Evolutionary conservation across 2,113 vertebrate species (phyloP).

Genomic region (Sylvia atricapilla): DNA sequence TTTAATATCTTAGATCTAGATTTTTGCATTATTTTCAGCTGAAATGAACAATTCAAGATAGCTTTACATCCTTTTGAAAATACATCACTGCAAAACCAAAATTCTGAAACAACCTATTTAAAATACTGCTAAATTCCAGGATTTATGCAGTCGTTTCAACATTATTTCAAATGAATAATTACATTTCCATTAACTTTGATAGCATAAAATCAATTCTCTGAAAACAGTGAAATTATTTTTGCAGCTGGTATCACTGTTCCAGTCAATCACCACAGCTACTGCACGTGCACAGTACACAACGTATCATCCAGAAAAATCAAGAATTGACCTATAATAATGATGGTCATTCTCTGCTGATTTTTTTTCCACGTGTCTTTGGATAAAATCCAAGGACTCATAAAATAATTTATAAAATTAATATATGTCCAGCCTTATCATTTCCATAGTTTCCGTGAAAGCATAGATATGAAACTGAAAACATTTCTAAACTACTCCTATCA

Average conservation of each 20-base stretch:
- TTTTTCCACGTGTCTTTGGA: not conserved
- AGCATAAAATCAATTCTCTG: not conserved
- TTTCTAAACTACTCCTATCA: not conserved
- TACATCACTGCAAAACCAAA: not conserved
- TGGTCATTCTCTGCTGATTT: not conserved
- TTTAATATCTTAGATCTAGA: not conserved
- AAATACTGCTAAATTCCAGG: not conserved
- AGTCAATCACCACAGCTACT: not conserved
- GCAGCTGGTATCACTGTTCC: not conserved
- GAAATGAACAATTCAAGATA: not conserved
- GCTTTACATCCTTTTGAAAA: not conserved
- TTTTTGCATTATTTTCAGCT: not conserved
- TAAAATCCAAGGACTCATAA: not conserved
- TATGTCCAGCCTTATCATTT: not conserved
- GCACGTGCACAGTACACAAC: not conserved
- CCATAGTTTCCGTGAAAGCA: not conserved
- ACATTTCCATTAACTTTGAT: not conserved
- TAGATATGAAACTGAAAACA: not conserved
- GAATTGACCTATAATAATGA: not conserved
- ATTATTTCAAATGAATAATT: not conserved
- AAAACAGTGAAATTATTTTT: not conserved
- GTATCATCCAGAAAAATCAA: not conserved
- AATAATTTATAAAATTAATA: not conserved
- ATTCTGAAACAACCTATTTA: not conserved
- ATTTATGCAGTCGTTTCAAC: not conserved